Conservation (phyloP, 2,888 invertebrate genomes). For the Phalangium opilio region DNA sequence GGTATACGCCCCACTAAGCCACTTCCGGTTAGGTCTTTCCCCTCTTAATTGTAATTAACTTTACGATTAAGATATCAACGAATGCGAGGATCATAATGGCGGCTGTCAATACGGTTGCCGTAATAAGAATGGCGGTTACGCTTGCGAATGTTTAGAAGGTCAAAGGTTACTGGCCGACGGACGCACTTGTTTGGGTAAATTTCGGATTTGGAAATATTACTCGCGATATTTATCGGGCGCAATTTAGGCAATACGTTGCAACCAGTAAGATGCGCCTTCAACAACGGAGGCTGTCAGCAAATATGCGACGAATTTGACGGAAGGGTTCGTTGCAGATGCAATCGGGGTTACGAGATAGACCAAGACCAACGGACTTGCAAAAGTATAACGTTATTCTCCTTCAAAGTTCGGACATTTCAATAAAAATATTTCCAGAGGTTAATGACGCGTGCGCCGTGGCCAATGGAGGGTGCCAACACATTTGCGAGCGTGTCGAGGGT, state of each 20-base stretch:
- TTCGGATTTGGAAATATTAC: too few relatives aligned
- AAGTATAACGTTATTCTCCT: too few relatives aligned
- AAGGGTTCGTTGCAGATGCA: slow-evolving; percentile 33
- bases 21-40: too few relatives aligned
- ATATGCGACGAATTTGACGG: slow-evolving; percentile 30
- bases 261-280: slow-evolving; percentile 24
- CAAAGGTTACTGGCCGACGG: slow-evolving; percentile 26
- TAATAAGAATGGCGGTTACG: slow-evolving; percentile 31
- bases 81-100: slow-evolving; percentile 27
- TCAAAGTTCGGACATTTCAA: too few relatives aligned
- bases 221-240: too few relatives aligned
- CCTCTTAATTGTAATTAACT: too few relatives aligned
- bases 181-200: slow-evolving; percentile 14
- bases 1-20: too few relatives aligned
- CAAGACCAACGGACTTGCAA: slow-evolving; percentile 16
- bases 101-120: slow-evolving; percentile 30
- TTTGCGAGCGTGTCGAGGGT: slow-evolving; percentile 30
- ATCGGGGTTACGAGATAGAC: slow-evolving; percentile 29
- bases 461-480: slow-evolving; percentile 30
- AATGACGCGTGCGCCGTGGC: too few relatives aligned
- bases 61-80: slow-evolving; percentile 25
- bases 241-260: too few relatives aligned
- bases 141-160: slow-evolving; percentile 34
- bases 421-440: too few relatives aligned
- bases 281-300: slow-evolving; percentile 31